Evolutionary conservation across 2,113 vertebrate genomes (phyloP).

Genomic region (Poeciliopsis turrubarensis): DNA sequence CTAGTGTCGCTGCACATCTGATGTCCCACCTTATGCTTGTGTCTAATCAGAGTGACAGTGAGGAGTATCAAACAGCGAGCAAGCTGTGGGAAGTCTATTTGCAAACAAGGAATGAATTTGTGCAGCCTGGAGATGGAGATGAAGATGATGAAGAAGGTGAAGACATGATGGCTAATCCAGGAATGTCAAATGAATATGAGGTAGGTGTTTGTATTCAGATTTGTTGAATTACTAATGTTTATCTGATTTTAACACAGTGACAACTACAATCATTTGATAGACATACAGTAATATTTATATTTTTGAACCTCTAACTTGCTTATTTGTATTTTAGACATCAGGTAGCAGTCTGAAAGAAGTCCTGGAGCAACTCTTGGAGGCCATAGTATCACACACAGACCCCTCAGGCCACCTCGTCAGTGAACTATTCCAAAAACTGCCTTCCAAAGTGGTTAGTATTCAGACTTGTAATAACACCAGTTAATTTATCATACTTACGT

Average conservation of each 20-base stretch:
- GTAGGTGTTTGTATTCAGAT: constrained; percentile 52
- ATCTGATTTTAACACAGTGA: not conserved
- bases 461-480: rapidly evolving
- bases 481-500: not conserved
- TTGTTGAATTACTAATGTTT: not conserved
- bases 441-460: constrained; percentile 95
- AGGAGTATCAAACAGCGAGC: constrained; percentile 93
- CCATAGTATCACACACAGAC: constrained; percentile 89
- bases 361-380: constrained; percentile 94
- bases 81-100: constrained; percentile 93
- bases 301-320: not conserved
- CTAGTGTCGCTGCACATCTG: not conserved
- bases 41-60: constrained; percentile 84
- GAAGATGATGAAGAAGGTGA: constrained; percentile 91
- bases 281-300: not conserved
- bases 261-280: not conserved
- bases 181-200: constrained; percentile 89
- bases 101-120: constrained; percentile 92
- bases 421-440: constrained; percentile 98
- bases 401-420: constrained; percentile 91
- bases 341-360: constrained; percentile 91
- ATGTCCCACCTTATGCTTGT: not conserved
- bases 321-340: constrained; percentile 78
- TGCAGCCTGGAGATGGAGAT: constrained; percentile 86
- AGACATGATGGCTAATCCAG: constrained; percentile 88